phyloP scores from a whole-genome alignment of 2,113 vertebrate species.

The Otolemur garnettii region DNA sequence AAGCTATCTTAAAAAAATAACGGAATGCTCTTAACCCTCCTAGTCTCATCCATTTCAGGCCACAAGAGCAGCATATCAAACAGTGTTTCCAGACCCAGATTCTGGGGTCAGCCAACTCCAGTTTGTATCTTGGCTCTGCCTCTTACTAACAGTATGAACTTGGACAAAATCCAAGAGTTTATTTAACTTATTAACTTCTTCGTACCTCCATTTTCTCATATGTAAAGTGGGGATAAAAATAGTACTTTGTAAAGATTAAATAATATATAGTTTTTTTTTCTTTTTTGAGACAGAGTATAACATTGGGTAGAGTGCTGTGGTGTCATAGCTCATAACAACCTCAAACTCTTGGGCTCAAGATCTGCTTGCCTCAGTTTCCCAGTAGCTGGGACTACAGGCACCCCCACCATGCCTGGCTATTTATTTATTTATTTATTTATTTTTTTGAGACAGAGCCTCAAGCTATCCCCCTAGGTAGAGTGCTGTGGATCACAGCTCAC shows the following conservation, averaged over 20 bases:
- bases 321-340: too few species aligned
- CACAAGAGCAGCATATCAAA: not conserved
- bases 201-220: not conserved
- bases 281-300: too few species aligned
- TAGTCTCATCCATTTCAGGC: not conserved
- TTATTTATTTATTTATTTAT: too few species aligned
- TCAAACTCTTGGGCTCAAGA: too few species aligned
- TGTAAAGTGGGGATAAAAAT: not conserved
- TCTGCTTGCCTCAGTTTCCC: too few species aligned
- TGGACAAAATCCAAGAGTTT: not conserved
- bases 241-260: not conserved
- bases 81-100: not conserved
- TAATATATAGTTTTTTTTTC: too few species aligned
- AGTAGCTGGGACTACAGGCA: too few species aligned
- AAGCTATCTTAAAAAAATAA: not conserved
- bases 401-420: too few species aligned
- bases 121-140: not conserved
- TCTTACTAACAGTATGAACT: not conserved
- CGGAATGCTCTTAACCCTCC: not conserved
- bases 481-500: too few species aligned
- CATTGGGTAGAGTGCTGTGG: too few species aligned
- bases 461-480: too few species aligned
- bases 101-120: not conserved
- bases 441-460: too few species aligned
- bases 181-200: not conserved